Evolutionary conservation across 2,797 vertebrate species (phyloP), one percentile per base, ranked within the genome.

Genomic region (Harpagifer antarcticus): DNA sequence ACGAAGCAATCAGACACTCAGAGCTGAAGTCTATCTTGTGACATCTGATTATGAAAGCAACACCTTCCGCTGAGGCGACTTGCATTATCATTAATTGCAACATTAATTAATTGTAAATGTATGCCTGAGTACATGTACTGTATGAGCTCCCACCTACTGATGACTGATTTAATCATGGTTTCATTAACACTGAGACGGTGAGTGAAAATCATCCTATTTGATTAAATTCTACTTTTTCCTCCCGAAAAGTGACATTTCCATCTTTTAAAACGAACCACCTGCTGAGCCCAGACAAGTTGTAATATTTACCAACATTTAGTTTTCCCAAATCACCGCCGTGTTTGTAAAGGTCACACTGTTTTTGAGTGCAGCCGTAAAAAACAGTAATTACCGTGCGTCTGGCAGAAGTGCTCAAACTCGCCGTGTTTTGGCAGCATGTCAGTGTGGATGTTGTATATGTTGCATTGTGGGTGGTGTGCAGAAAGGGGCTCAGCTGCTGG

Each of bases 401-500:
- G 52, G 68, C 59, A 68, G 58, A 73, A 44, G 65, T 15, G 57
- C 40, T 58, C 63, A 47, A 23, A 72, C 62, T 56, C 11, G 45
- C 47, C 4, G 16, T 66, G 72, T 50, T 72, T 63, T 74, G 68
- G n/a, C 72, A 42, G 31, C 12, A 20, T 61, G 72, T 70, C 62
- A 50, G 67, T 20, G 19, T 76, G 50, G 44, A 64, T 76, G 68
- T n/a, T 31, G 73, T 64, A 61, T 75, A 69, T 33, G 76, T 70
- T 72, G 50, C 47, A 44, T 48, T 40, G 72, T 65, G 61, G 65
- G 68, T 65, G 74, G 23, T 37, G 79, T 73, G 66, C 61, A 37
- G 57, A 5, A 48, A 54, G 13, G 78, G 81, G 76, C 76, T 90
- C 90, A 87, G 87, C 83, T 91, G 86, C 59, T 16, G 61, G 67